A percentile compares a stretch with the other conserved stretches of the same genome.
These are phyloP conservation scores for Drosophila mercatorum DNA, from an alignment of 2,888 invertebrate genomes.

Conservation along the genomic window DNA sequence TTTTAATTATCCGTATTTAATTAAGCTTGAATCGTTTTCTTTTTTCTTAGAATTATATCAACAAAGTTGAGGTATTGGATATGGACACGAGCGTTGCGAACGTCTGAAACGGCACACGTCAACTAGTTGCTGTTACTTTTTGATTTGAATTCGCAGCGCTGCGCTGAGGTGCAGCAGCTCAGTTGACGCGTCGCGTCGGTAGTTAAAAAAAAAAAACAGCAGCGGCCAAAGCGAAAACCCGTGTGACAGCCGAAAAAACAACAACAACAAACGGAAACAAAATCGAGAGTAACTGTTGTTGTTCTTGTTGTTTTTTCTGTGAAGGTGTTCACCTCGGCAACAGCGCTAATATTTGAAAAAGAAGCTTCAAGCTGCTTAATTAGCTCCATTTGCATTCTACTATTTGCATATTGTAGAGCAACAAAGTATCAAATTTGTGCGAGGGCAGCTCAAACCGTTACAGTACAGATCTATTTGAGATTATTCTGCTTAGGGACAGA, in stretches of 20 bases:
- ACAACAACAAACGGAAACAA: slow-evolving; percentile 52
- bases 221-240: slow-evolving; percentile 11
- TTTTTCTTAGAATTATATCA: background rate
- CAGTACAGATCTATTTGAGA: background rate
- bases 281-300: slow-evolving; percentile 37
- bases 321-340: slow-evolving; percentile 48
- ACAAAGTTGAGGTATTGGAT: background rate
- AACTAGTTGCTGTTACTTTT: slow-evolving; percentile 47
- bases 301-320: slow-evolving; percentile 2
- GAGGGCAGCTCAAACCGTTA: slow-evolving; percentile 22
- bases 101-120: slow-evolving; percentile 68
- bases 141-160: slow-evolving; percentile 45
- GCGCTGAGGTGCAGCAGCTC: slow-evolving; percentile 28
- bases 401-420: slow-evolving; percentile 37
- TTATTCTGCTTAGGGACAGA: background rate
- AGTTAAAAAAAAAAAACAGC: slow-evolving; percentile 44
- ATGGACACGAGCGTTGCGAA: slow-evolving; percentile 45
- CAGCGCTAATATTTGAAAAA: slow-evolving; percentile 25
- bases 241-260: slow-evolving; percentile 23
- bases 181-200: slow-evolving; percentile 32
- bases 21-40: background rate
- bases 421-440: slow-evolving; percentile 16
- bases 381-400: slow-evolving; percentile 1
- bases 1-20: background rate
- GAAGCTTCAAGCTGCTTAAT: slow-evolving; percentile 33